Conservation (phyloP, 2,888 invertebrate genomes). For the Steromphala cineraria region DNA sequence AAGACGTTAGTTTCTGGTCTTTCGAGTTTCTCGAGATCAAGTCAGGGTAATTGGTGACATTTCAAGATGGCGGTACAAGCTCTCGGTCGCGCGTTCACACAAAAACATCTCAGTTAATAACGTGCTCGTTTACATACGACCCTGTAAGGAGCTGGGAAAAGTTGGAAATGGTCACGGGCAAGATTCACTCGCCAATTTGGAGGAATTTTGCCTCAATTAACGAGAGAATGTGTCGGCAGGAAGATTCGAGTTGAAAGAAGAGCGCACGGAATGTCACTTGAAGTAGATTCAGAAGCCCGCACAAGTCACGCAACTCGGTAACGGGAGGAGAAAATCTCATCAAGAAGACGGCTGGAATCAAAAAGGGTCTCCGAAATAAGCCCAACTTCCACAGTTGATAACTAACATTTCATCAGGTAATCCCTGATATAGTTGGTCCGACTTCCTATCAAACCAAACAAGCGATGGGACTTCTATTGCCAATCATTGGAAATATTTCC, state of each 20-base stretch:
- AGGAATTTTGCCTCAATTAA: conserved; percentile 11
- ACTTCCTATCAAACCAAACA: neutral
- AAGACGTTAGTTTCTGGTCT: too few species aligned
- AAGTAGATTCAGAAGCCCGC: neutral
- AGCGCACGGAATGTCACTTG: conserved; percentile 1
- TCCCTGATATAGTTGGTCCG: neutral
- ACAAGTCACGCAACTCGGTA: conserved; percentile 1
- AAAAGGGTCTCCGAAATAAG: neutral
- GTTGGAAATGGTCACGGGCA: conserved; percentile 17
- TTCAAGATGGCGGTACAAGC: neutral
- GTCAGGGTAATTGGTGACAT: conserved; percentile 7
- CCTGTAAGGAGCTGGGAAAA: neutral
- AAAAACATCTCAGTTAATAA: neutral
- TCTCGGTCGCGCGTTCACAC: neutral
- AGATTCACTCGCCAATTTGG: conserved; percentile 16
- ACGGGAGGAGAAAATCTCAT: neutral
- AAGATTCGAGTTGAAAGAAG: neutral
- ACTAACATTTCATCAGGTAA: neutral
- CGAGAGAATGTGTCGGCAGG: conserved; percentile 12
- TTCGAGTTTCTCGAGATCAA: neutral
- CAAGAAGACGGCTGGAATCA: neutral
- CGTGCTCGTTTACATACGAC: neutral
- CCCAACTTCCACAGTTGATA: neutral
- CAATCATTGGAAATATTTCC: neutral
- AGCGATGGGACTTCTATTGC: neutral